Evolutionary conservation across 2,888 invertebrate genomes (phyloP), one percentile per base, ranked within the genome.

Genomic region (Amphipyra tragopoginis): DNA sequence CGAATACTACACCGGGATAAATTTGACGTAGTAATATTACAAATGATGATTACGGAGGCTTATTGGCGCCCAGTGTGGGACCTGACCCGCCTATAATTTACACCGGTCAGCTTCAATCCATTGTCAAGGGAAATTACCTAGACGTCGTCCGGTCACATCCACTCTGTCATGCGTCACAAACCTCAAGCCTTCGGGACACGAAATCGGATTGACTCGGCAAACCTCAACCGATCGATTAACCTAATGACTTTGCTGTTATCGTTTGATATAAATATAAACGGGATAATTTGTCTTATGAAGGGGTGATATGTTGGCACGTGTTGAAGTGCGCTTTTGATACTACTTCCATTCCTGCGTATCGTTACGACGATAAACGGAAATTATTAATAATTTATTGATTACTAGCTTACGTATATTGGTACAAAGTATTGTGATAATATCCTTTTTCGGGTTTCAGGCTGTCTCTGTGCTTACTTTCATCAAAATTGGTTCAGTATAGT

Each of bases 51-150:
- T 66, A 71, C 39, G 57, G 52, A 58, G 7, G 53, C 56, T 72
- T 75, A 74, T 73, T 80, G 80, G 80, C 82, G 76, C 80, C 79
- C 80, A 78, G 61, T 68, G 53, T 66, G 78, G 77, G 65, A 61
- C 72, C 68, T 60, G 55, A 72, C 65, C 76, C 70, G 67, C 38
- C 63, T 60, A 55, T 75, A 72, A 75, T 70, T 71, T 75, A 70
- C 62, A 55, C 62, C 65, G 60, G 61, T 61, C 66, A 57, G 57
- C 51, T 63, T 62, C 71, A 72, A 71, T 70, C 78, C 76, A 81
- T 85, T 84, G 84, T 79, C 83, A 76, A 69, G 81, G 86, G 85
- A 86, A 86, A 87, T 87, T 84, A 84, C 82, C 73, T 80, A 78
- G 75, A 70, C 67, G 58, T 69, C 62, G 72, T 52, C 70, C 77